Base-by-base conservation (phyloP, 37 sponge, comb jelly and placozoan genomes). In the Diacarnus erythraeanus region DNA sequence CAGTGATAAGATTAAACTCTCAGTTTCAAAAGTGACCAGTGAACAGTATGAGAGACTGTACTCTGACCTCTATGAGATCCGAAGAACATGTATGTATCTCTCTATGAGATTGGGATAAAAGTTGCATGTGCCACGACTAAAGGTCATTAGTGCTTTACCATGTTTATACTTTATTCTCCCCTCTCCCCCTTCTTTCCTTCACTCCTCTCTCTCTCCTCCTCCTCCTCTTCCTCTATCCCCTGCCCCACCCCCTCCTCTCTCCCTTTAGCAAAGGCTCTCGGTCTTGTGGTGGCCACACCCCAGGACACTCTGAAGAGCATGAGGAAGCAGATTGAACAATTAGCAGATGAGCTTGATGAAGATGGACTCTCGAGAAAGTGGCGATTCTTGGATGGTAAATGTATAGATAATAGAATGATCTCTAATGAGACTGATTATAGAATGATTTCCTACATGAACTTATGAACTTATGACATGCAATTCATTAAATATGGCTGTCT, bases 381-480 rank as follows among this genome's bases (percentile, higher is more conserved):
- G 94, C 71, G 87, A 8, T 94, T 83, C 79, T 36, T 94, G 15
- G 91, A 94, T 65, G 80, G 94, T 90, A 61, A 72, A 86, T 80
- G 41, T 54, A n/a, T n/a, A n/a, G n/a, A n/a, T n/a, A n/a, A n/a
- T n/a, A n/a, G n/a, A n/a, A n/a, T n/a, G n/a, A n/a, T n/a, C n/a
- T n/a, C n/a, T n/a, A n/a, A n/a, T n/a, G n/a, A n/a, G n/a, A n/a
- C n/a, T n/a, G n/a, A n/a, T n/a, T n/a, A n/a, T n/a, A n/a, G n/a
- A n/a, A n/a, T n/a, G n/a, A n/a, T n/a, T n/a, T n/a, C n/a, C n/a
- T n/a, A n/a, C n/a, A n/a, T n/a, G n/a, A n/a, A n/a, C n/a, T n/a
- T n/a, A n/a, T n/a, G n/a, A n/a, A n/a, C n/a, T n/a, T n/a, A n/a
- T n/a, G n/a, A n/a, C n/a, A n/a, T n/a, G n/a, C n/a, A n/a, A n/a